Conservation (phyloP, 2,113 vertebrate species). For the Hucho hucho region DNA sequence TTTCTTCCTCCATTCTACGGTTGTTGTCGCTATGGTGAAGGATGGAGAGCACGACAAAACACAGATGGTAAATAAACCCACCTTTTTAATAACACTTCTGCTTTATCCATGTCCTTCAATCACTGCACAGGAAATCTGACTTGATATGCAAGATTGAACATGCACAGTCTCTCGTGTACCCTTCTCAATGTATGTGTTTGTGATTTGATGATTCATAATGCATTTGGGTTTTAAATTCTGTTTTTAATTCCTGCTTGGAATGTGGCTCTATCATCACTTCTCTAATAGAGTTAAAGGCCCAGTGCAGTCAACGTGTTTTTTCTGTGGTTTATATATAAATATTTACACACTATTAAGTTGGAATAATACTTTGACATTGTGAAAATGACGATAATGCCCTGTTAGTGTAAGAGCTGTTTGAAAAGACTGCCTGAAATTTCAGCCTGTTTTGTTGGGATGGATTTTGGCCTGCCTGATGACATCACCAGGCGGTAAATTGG, state of each 20-base stretch:
- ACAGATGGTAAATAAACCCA: constrained; percentile 78
- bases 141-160: constrained; percentile 31
- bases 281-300: background rate
- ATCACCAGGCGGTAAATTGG: too few relatives aligned
- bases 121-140: constrained; percentile 35
- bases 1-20: constrained; percentile 65
- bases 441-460: too few relatives aligned
- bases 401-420: too few relatives aligned
- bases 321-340: too few relatives aligned
- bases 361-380: too few relatives aligned
- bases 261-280: constrained; percentile 10
- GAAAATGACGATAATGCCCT: too few relatives aligned
- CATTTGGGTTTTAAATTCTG: constrained; percentile 36
- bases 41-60: constrained; percentile 81
- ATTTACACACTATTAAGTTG: too few relatives aligned
- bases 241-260: constrained; percentile 43
- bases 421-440: too few relatives aligned
- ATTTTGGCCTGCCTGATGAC: too few relatives aligned
- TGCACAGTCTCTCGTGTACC: constrained; percentile 36
- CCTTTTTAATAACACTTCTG: constrained; percentile 51
- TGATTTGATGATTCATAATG: constrained; percentile 39
- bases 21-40: constrained; percentile 74
- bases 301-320: too few relatives aligned
- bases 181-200: constrained; percentile 57
- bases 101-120: constrained; percentile 34